Evolutionary conservation across 2,797 vertebrate species (phyloP), one percentile per base, ranked within the genome.

Genomic region (Gobionotothen gibberifrons): DNA sequence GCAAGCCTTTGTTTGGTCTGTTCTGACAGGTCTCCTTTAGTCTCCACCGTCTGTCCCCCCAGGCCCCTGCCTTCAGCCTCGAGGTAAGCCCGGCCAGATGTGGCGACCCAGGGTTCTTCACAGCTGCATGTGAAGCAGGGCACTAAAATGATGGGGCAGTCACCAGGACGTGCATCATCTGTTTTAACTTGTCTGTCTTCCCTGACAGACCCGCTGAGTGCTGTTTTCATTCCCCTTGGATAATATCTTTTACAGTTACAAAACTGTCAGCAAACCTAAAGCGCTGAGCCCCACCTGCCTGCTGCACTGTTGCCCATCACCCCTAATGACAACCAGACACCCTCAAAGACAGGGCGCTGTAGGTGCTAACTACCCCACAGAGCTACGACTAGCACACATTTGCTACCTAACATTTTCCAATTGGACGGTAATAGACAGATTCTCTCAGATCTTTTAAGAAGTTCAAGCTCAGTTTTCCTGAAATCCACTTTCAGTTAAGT

Each of bases 201-300:
- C 79, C 85, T 93, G 92, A 93, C 90, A 92, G 87, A 90, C 84
- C 86, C 55, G 79, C 90, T 81, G 90, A 93, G 93, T 85, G 88
- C 81, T 90, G 86, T 93, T 94, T 93, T 93, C 89, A 87, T 89
- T 93, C 89, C 88, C 85, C 83, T 86, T 67, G 76, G 91, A 93
- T 93, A 93, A 93, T 93, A 93, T 93, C 88, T 94, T 93, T 94
- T 92, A 93, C 92, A 93, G 92, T 94, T 93, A 83, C 84, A 77
- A 88, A 93, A 90, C 90, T 93, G 92, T 92, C 91, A 90, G 82
- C 76, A 52, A 71, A 89, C 78, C 82, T 56, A 70, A 78, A 84
- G 80, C 59, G 2, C 72, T 51, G 68, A 91, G 83, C 85, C 76
- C 83, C 90, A 93, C 93, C 90, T 92, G 91, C 87, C 80, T 85